Evolutionary conservation across 1,140 invertebrate genomes (phyloP), one percentile per base, ranked within the genome.

Genomic region (Doryteuthis pealeii): DNA sequence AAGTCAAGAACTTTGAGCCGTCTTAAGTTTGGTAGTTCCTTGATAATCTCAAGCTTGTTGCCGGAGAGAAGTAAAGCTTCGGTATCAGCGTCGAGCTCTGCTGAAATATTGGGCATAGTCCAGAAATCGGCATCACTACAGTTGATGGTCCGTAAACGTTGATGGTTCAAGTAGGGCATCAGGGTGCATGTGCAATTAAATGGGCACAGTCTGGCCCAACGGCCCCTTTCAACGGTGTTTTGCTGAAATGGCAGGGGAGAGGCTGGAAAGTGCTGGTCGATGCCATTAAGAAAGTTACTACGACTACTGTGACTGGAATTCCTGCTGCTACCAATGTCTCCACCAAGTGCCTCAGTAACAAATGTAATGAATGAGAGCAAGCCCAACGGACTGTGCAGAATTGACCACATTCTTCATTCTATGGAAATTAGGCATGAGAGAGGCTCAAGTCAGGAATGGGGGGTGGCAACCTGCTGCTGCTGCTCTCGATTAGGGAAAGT

Each of bases 1-100:
- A 85, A 71, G 75, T 87, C 83, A 30, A 86, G 76, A 66, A 77
- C 73, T 66, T 78, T 67, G 31, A 75, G 43, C 10, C 84, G 74
- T 15, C 74, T 62, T 10, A 80, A 45, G 14, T 78, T 32, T 15
- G 81, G 80, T n/a, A 85, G 70, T 45, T 74, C 67, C 66, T 72
- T 71, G 1, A 87, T 43, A 73, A 78, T 76, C 54, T 70, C 70
- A 3, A 87, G 62, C 15, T 75, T 76, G 70, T 86, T 86, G 35
- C 76, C 75, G 3, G 79, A 74, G 28, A 86, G 70, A 14, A 82
- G 73, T 3, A 87, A 67, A 3, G 79, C 82, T 72, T 86, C 74
- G 3, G 82, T 80, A 8, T 76, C 71, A n/a, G 35, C 10, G 35
- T 40, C 35, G 18, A 62, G 26, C 65, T 73, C 15, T 84, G 80